Evolutionary conservation across 1,140 invertebrate genomes (phyloP).

Genomic region (Lerema accius): DNA sequence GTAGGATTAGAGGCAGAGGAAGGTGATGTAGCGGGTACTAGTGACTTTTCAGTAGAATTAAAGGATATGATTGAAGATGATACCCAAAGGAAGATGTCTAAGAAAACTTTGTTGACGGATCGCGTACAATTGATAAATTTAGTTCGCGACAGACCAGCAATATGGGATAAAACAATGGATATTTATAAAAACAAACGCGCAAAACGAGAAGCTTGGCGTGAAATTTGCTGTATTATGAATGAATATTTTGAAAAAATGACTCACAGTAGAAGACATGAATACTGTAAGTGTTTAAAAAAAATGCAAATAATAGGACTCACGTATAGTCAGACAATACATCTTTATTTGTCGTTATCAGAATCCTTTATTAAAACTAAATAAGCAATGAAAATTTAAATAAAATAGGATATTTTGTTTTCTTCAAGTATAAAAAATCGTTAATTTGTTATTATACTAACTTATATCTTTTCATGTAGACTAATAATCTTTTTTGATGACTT

Average conservation of each 20-base stretch:
- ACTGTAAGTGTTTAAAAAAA: background rate
- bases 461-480: too few species aligned
- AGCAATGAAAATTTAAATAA: too few species aligned
- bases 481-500: too few species aligned
- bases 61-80: background rate
- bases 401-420: too few species aligned
- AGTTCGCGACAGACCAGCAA: background rate
- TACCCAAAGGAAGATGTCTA: background rate
- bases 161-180: background rate
- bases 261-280: background rate
- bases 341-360: too few species aligned
- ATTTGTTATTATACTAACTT: too few species aligned
- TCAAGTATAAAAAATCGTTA: too few species aligned
- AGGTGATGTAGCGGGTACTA: background rate
- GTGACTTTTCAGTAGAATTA: background rate
- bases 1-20: background rate
- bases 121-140: background rate
- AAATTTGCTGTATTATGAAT: background rate
- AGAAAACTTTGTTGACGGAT: background rate
- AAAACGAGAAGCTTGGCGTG: background rate
- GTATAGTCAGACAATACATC: too few species aligned
- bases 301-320: too few species aligned
- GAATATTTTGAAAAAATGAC: background rate
- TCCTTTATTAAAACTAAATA: too few species aligned
- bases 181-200: background rate